Evolutionary conservation across 2,113 vertebrate genomes (phyloP).

Genomic region (Cottus gobio): DNA sequence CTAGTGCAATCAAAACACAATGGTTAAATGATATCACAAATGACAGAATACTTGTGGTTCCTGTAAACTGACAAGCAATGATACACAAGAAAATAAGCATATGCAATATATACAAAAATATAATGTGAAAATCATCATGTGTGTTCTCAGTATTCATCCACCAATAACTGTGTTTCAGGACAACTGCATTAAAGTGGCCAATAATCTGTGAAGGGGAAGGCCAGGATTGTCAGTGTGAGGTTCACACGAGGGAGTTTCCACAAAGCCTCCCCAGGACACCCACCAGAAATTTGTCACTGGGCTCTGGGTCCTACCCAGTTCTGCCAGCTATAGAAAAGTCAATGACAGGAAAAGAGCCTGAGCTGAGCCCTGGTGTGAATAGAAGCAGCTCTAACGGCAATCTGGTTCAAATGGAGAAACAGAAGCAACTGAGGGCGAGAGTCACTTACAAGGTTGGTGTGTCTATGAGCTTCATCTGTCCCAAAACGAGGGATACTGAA

Average conservation of each 20-base stretch:
- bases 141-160: not conserved
- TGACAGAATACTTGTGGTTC: not conserved
- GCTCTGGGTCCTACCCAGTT: slow-evolving; percentile 42
- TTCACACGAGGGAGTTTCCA: slow-evolving; percentile 5
- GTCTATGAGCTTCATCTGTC: slow-evolving; percentile 3
- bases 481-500: not conserved
- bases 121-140: not conserved
- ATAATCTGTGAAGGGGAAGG: slow-evolving; percentile 46
- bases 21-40: not conserved
- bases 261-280: slow-evolving; percentile 28
- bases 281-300: slow-evolving; percentile 17
- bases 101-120: not conserved
- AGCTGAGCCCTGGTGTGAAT: slow-evolving; percentile 23
- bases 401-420: slow-evolving; percentile 80
- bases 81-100: not conserved
- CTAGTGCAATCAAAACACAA: not conserved
- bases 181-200: slow-evolving; percentile 24
- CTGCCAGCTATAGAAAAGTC: slow-evolving; percentile 80
- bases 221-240: slow-evolving; percentile 29
- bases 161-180: slow-evolving; percentile 58
- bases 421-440: slow-evolving; percentile 73
- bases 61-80: not conserved
- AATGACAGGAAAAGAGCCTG: slow-evolving; percentile 47
- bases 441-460: slow-evolving; percentile 82
- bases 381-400: slow-evolving; percentile 81